Evolutionary conservation across 2,888 invertebrate species (phyloP).

Genomic region (Incurvaria masculella): DNA sequence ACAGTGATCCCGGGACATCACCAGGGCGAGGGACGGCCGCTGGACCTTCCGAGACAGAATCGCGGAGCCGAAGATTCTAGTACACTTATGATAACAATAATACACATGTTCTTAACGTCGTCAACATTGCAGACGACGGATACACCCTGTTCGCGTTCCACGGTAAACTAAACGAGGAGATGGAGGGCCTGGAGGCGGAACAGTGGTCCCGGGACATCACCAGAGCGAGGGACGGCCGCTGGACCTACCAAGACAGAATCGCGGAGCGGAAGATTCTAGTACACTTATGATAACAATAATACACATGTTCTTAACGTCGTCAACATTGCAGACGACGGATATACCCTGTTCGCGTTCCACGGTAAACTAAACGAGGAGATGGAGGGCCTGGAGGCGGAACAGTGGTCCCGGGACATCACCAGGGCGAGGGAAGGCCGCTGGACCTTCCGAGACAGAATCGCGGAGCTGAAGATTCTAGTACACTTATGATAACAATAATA

Average conservation of each 20-base stretch:
- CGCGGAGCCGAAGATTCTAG: no score
- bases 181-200: slow-evolving; percentile 67
- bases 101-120: no score
- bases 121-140: slow-evolving; percentile 62
- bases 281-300: no score
- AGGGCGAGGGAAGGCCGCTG: slow-evolving; percentile 61
- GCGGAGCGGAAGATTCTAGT: slow-evolving; percentile 55
- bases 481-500: no score
- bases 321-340: slow-evolving; percentile 57
- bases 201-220: slow-evolving; percentile 62
- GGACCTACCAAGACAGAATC: slow-evolving; percentile 62
- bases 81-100: no score
- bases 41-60: slow-evolving; percentile 56
- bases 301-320: no score
- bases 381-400: slow-evolving; percentile 65
- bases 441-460: slow-evolving; percentile 61
- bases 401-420: slow-evolving; percentile 61
- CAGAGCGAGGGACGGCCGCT: slow-evolving; percentile 59
- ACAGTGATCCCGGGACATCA: slow-evolving; percentile 49
- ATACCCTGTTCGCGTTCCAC: slow-evolving; percentile 70
- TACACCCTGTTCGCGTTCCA: slow-evolving; percentile 72
- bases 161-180: slow-evolving; percentile 69
- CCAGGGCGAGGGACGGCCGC: slow-evolving; percentile 44
- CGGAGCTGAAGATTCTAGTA: slow-evolving; percentile 55
- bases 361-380: slow-evolving; percentile 72